Evolutionary conservation across 2,113 vertebrate genomes (phyloP).

Genomic region (Ptychochromis oligacanthus): DNA sequence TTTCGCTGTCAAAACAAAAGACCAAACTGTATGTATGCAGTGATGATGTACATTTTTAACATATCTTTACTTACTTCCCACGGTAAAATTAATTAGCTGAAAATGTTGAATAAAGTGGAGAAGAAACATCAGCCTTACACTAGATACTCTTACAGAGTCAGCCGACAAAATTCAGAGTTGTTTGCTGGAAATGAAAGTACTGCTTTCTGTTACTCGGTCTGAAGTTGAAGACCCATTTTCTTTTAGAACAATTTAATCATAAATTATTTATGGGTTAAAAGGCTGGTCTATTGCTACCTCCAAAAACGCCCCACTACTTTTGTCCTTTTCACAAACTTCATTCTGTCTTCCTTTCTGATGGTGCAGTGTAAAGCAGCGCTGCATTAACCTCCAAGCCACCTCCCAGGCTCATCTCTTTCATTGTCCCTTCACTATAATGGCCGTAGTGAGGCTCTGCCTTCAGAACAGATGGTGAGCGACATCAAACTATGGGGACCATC

Average conservation of each 20-base stretch:
- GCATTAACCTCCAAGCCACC: slow-evolving; percentile 63
- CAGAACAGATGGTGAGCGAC: slow-evolving; percentile 72
- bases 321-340: slow-evolving; percentile 4
- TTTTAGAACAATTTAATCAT: not conserved
- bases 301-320: not conserved
- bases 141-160: not conserved
- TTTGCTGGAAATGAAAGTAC: not conserved
- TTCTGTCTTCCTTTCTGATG: slow-evolving; percentile 13
- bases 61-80: too few species aligned
- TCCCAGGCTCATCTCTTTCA: slow-evolving; percentile 51
- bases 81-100: not conserved
- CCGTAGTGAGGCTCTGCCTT: slow-evolving; percentile 51
- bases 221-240: not conserved
- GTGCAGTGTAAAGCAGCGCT: slow-evolving; percentile 27
- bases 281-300: not conserved
- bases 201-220: not conserved
- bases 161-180: not conserved
- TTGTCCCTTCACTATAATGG: slow-evolving; percentile 45
- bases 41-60: not conserved
- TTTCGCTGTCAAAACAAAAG: not conserved
- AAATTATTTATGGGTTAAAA: not conserved
- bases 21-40: not conserved
- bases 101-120: not conserved
- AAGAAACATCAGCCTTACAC: not conserved
- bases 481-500: slow-evolving; percentile 61